These are phyloP conservation scores for Aphelocoma coerulescens DNA, from an alignment of 2,113 vertebrate species.

Conservation along the genomic window DNA sequence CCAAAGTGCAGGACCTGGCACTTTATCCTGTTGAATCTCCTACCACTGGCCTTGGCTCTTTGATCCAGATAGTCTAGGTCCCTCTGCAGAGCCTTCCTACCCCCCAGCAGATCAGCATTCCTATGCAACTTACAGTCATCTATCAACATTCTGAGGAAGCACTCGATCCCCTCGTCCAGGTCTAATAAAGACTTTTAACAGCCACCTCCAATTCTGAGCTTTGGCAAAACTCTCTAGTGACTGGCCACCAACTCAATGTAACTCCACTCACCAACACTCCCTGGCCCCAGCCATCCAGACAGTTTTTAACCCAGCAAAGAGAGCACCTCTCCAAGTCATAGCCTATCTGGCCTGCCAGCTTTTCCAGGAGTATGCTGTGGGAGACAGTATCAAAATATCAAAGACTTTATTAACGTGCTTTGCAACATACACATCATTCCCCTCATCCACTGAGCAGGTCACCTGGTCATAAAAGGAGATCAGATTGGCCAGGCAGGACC, in stretches of 20 bases:
- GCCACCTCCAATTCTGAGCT: not conserved
- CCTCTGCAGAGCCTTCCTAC: not conserved
- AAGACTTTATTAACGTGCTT: not conserved
- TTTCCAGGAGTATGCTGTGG: not conserved
- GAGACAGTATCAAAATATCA: not conserved
- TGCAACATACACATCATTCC: not conserved
- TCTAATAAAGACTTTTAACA: not conserved
- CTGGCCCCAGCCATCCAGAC: not conserved
- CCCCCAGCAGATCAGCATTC: not conserved
- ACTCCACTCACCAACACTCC: not conserved
- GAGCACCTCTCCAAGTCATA: not conserved
- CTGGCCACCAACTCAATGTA: not conserved
- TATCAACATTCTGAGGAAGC: not conserved
- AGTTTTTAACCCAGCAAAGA: not conserved
- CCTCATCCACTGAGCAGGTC: not conserved
- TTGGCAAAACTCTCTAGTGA: not conserved
- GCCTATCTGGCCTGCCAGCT: not conserved
- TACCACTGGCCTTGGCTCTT: rapidly evolving
- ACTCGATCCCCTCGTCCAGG: rapidly evolving
- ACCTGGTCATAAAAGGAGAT: not conserved
- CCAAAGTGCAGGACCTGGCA: not conserved
- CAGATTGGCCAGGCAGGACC: not conserved
- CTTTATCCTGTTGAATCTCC: not conserved
- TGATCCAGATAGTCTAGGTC: not conserved
- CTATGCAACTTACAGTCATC: not conserved